Evolutionary conservation across 2,113 vertebrate species (phyloP).

Genomic region (Chrysochloris asiatica): DNA sequence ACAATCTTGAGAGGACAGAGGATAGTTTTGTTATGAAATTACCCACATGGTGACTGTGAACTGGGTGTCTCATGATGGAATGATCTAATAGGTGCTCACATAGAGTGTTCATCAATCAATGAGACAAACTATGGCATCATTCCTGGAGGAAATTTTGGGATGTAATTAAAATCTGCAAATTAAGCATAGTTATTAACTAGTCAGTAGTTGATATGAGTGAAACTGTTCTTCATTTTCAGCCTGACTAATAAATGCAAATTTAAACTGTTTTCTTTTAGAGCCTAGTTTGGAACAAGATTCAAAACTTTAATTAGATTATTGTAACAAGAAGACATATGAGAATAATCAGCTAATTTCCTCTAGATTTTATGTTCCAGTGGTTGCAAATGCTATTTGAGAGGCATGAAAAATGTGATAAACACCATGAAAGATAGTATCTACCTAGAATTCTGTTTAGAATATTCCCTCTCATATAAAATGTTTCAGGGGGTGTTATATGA

Average conservation of each 20-base stretch:
- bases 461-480: constrained; percentile 42
- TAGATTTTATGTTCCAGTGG: constrained; percentile 67
- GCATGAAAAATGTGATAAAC: constrained; percentile 53
- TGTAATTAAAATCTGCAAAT: constrained; percentile 68
- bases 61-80: neutral
- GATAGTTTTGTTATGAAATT: constrained; percentile 51
- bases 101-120: constrained; percentile 32
- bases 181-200: constrained; percentile 59
- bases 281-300: constrained; percentile 64
- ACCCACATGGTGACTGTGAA: neutral
- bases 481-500: constrained; percentile 15
- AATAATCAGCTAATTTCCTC: constrained; percentile 69
- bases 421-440: constrained; percentile 35
- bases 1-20: neutral
- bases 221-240: constrained; percentile 68
- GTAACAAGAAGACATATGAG: constrained; percentile 70
- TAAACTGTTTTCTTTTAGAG: constrained; percentile 74
- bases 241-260: constrained; percentile 73
- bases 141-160: constrained; percentile 73
- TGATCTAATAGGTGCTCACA: neutral
- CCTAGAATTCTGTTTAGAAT: constrained; percentile 54
- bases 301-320: constrained; percentile 73
- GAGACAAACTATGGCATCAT: constrained; percentile 35
- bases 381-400: constrained; percentile 69
- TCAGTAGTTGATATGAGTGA: constrained; percentile 51